These are phyloP conservation scores for Leptobrachium ailaonicum DNA, from an alignment of 2,113 vertebrate species.

Conservation along the genomic window DNA sequence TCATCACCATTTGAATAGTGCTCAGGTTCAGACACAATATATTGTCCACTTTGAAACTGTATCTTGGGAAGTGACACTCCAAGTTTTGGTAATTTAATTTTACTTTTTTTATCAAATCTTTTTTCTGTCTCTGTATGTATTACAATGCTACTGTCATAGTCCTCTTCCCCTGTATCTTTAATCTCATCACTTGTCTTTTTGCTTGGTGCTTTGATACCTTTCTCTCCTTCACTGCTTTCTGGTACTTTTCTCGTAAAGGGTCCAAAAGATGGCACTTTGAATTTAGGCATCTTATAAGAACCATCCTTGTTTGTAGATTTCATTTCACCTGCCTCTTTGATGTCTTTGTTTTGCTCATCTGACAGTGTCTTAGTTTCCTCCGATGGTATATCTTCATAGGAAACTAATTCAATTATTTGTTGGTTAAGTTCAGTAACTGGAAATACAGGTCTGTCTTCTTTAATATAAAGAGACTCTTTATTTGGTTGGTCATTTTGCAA, in stretches of 20 bases:
- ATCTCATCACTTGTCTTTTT: neutral
- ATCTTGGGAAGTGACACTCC: slow-evolving; percentile 43
- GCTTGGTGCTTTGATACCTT: neutral
- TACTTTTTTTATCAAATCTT: slow-evolving; percentile 3
- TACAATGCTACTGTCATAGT: neutral
- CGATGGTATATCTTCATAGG: too few species aligned
- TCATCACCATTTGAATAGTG: neutral
- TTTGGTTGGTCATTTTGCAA: neutral
- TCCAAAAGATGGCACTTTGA: slow-evolving; percentile 62
- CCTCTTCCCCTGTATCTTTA: neutral
- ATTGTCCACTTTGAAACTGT: slow-evolving; percentile 34
- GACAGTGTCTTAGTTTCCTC: neutral
- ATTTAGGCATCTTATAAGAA: slow-evolving; percentile 59
- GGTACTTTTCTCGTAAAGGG: slow-evolving; percentile 51
- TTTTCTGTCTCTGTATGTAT: neutral
- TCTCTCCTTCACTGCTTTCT: neutral
- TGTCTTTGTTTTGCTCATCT: slow-evolving; percentile 4
- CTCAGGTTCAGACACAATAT: slow-evolving; percentile 36
- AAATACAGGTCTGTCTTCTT: neutral
- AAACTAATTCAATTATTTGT: neutral
- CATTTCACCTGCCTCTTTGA: neutral
- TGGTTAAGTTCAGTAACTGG: neutral
- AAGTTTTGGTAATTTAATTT: slow-evolving; percentile 63
- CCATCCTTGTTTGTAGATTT: slow-evolving; percentile 42
- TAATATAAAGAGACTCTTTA: neutral